phyloP scores from a whole-genome alignment of 53 echinoderm and acorn worm species.

The Antedon mediterranea region DNA sequence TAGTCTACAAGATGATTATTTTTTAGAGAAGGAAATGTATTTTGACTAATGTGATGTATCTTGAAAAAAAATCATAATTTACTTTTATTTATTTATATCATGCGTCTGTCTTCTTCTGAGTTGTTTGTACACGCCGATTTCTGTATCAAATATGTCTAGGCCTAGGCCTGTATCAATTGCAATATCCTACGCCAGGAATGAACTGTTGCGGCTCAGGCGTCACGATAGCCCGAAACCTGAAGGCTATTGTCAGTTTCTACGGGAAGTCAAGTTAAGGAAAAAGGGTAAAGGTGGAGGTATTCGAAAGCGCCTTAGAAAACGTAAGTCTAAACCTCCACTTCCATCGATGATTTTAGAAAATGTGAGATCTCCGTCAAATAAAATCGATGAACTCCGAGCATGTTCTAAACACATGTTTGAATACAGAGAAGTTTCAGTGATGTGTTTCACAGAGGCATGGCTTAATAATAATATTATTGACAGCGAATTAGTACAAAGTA shows the following conservation, averaged over 20 bases:
- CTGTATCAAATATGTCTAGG: no score
- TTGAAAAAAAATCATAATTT: no score
- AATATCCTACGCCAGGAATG: no score
- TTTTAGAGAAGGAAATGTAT: no score
- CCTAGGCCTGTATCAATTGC: no score
- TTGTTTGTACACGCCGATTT: no score
- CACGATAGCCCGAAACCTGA: not conserved
- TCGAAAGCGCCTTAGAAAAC: not conserved
- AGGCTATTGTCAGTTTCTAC: not conserved
- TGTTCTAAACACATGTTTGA: constrained; percentile 4
- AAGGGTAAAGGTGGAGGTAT: constrained; percentile 6
- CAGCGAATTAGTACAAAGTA: constrained; percentile 2
- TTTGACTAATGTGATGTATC: no score
- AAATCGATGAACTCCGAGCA: constrained; percentile 20
- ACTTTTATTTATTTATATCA: no score
- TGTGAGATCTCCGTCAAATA: constrained; percentile 15
- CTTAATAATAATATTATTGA: not conserved
- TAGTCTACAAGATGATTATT: no score
- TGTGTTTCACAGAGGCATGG: constrained; percentile 1
- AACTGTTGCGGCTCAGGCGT: no score
- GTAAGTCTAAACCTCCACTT: not conserved
- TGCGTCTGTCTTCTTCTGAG: no score
- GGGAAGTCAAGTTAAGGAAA: constrained; percentile 5
- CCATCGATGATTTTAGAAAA: constrained; percentile 18
- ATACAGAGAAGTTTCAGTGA: not conserved